Evolutionary conservation across 1,140 invertebrate genomes (phyloP).

Genomic region (Propsilocerus akamusi): DNA sequence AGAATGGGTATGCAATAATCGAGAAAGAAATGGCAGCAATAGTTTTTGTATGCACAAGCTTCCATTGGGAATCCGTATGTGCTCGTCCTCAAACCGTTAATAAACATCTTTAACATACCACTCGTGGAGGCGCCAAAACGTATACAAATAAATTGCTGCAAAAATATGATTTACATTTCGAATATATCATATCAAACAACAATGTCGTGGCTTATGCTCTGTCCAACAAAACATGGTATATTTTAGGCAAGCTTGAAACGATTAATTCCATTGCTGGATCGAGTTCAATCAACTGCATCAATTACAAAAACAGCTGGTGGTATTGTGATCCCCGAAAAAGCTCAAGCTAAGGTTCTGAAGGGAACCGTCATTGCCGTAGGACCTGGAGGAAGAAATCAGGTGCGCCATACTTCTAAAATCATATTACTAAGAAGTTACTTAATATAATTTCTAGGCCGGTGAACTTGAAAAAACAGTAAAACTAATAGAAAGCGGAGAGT

Average conservation of each 20-base stretch:
- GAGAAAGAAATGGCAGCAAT: slow-evolving; percentile 22
- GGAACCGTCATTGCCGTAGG: slow-evolving; percentile 92
- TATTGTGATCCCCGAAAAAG: slow-evolving; percentile 94
- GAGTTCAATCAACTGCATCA: slow-evolving; percentile 86
- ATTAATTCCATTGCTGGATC: slow-evolving; percentile 85
- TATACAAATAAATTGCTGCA: too few species aligned
- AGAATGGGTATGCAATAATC: slow-evolving; percentile 17
- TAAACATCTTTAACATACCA: too few species aligned
- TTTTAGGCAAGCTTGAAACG: slow-evolving; percentile 39
- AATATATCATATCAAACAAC: too few species aligned
- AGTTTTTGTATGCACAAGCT: slow-evolving; percentile 15
- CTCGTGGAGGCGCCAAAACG: too few species aligned
- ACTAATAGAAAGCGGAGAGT: too few species aligned
- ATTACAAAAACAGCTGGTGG: slow-evolving; percentile 91
- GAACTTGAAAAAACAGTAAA: too few species aligned
- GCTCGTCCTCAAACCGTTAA: too few species aligned
- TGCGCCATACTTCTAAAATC: slow-evolving; percentile 19
- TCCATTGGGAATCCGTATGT: too few species aligned
- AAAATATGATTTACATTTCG: too few species aligned
- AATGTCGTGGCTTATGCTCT: too few species aligned
- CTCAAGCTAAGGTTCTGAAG: slow-evolving; percentile 80
- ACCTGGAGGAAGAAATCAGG: slow-evolving; percentile 67
- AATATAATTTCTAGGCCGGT: slow-evolving; percentile 45
- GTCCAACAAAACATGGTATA: too few species aligned
- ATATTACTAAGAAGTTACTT: neutral